These are phyloP conservation scores for Escarpia spicata DNA, from an alignment of 2,888 invertebrate species.

Conservation along the genomic window DNA sequence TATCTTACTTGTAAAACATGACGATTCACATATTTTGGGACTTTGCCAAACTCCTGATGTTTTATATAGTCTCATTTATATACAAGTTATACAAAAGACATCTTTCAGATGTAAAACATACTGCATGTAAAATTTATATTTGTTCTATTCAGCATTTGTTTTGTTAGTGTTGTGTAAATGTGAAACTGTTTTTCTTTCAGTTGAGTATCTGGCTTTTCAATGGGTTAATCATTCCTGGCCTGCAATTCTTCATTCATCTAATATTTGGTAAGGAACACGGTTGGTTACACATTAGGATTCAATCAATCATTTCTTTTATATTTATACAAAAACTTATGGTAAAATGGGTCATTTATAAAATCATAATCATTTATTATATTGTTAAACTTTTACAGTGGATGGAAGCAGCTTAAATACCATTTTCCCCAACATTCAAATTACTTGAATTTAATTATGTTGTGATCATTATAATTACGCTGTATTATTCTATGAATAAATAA, in stretches of 20 bases:
- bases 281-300: background rate
- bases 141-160: background rate
- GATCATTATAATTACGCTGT: background rate
- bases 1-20: too few relatives aligned
- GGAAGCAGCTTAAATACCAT: background rate
- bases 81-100: background rate
- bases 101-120: background rate
- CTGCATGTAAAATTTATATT: background rate
- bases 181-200: constrained; percentile 23
- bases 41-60: too few relatives aligned
- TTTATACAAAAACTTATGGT: too few relatives aligned
- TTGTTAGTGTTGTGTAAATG: background rate
- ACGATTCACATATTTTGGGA: too few relatives aligned
- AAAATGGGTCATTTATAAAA: too few relatives aligned
- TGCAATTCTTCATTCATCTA: constrained; percentile 31
- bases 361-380: too few relatives aligned
- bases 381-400: too few relatives aligned
- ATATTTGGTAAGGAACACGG: constrained; percentile 33
- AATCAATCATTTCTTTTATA: too few relatives aligned
- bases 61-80: too few relatives aligned
- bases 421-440: background rate
- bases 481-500: background rate
- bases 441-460: background rate
- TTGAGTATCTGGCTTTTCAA: constrained; percentile 33
- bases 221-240: constrained; percentile 27